Conservation (phyloP, 2,113 vertebrate species). For the Phoenicopterus ruber region DNA sequence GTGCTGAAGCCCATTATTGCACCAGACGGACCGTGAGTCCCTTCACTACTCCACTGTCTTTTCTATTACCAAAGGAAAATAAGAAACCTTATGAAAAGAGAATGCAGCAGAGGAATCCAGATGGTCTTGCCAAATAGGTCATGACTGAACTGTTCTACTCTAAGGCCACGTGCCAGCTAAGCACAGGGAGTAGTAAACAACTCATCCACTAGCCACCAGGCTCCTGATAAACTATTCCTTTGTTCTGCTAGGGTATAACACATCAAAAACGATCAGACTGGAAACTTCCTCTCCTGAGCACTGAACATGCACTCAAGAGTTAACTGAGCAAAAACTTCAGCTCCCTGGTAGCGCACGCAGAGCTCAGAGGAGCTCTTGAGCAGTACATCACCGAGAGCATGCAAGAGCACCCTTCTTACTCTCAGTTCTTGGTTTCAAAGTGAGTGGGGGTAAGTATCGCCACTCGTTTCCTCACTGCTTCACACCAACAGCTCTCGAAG, state of each 20-base stretch:
- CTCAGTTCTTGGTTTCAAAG: not conserved
- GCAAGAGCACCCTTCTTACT: not conserved
- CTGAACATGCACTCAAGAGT: not conserved
- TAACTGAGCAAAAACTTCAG: not conserved
- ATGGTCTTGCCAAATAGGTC: conserved; percentile 22
- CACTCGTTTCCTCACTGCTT: not conserved
- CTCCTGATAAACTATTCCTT: not conserved
- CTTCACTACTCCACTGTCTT: not conserved
- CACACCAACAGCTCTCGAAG: not conserved
- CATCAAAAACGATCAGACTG: not conserved
- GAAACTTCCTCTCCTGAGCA: not conserved
- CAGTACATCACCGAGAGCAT: not conserved
- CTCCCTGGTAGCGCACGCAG: not conserved
- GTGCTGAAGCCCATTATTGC: not conserved
- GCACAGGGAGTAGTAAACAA: not conserved
- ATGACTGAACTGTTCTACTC: not conserved
- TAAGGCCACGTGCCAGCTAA: not conserved
- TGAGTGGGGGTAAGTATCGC: fast-evolving
- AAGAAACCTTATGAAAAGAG: not conserved
- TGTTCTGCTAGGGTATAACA: not conserved
- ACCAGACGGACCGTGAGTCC: not conserved
- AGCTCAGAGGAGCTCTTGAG: not conserved
- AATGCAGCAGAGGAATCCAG: not conserved
- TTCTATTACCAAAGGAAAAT: not conserved
- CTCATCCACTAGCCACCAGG: not conserved